Evolutionary conservation across 2,113 vertebrate genomes (phyloP), one percentile per base, ranked within the genome.

Genomic region (Neogale vison): DNA sequence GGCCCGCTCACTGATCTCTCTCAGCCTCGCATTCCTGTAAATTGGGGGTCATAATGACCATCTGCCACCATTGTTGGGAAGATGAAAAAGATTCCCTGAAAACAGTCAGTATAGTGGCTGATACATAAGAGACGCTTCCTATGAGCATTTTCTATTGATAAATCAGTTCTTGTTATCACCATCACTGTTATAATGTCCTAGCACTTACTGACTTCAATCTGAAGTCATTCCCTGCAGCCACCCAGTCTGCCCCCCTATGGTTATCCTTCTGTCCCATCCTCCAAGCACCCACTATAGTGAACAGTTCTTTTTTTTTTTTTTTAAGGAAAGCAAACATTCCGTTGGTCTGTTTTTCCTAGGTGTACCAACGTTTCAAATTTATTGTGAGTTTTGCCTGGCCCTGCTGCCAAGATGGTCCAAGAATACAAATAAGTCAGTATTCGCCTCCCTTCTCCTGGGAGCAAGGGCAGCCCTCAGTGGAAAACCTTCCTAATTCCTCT

Each of bases 371-470:
- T 90, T 95, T 90, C 77, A 92, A 82, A 90, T 96, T 98, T 97
- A 95, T 90, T 76, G 76, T 96, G 85, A 85, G 84, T 59, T 67
- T 94, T 83, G 57, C 96, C 84, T 84, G 71, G 57, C 21, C 34
- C n/a, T 79, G 34, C 14, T 96, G 98, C 96, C 93, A 97, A 47
- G 67, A 69, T 6, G 55, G 90, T 81, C 67, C 26, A 74, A 81
- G 77, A 82, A 55, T 23, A 98, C 80, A 97, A 97, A 63, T 69
- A 82, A 97, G 92, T 45, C 93, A 92, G 95, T 98, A 81, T 98
- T 96, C 20, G 0, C 26, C 59, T 79, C 59, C 52, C 10, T 50
- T 57, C 92, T 71, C 57, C 83, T 1, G 5, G 84, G 39, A 93
- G 34, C 74, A 45, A 77, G 74, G 92, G 67, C 83, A 84, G 63